Evolutionary conservation across 2,797 vertebrate species (phyloP).

Genomic region (Crypturellus tataupa): DNA sequence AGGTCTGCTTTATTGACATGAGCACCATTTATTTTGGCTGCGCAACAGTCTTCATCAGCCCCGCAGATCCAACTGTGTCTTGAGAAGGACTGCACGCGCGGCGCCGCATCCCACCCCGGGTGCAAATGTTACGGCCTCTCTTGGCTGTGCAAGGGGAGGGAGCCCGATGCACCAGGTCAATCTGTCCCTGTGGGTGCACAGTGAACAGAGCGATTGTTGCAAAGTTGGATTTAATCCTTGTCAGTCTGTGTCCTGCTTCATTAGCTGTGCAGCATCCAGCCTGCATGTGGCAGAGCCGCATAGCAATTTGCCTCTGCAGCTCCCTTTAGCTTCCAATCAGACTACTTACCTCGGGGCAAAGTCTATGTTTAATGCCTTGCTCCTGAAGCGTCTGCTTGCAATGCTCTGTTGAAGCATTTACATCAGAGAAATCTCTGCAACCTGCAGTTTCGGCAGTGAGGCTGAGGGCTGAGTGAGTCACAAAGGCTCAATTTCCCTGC

Average conservation of each 20-base stretch:
- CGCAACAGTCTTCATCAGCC: background rate
- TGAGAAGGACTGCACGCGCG: background rate
- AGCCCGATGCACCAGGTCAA: background rate
- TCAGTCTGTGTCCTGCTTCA: background rate
- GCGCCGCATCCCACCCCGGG: rapidly evolving
- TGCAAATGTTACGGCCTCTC: background rate
- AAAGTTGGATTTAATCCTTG: background rate
- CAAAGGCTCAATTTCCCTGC: slow-evolving; percentile 36
- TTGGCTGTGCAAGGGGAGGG: background rate
- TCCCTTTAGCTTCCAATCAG: slow-evolving; percentile 35
- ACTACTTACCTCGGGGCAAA: slow-evolving; percentile 35
- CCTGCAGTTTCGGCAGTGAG: slow-evolving; percentile 23
- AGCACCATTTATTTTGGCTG: slow-evolving; percentile 51
- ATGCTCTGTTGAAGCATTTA: slow-evolving; percentile 2
- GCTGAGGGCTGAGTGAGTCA: background rate
- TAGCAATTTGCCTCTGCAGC: background rate
- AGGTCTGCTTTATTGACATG: slow-evolving; percentile 31
- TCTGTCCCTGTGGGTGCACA: background rate
- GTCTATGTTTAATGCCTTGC: background rate
- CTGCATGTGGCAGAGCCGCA: background rate
- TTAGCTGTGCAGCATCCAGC: background rate
- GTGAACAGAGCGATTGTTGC: background rate
- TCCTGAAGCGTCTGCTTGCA: background rate
- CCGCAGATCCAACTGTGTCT: background rate
- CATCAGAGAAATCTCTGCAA: slow-evolving; percentile 29